These are phyloP conservation scores for Teleogryllus occipitalis DNA, from an alignment of 1,140 invertebrate genomes.

Conservation along the genomic window DNA sequence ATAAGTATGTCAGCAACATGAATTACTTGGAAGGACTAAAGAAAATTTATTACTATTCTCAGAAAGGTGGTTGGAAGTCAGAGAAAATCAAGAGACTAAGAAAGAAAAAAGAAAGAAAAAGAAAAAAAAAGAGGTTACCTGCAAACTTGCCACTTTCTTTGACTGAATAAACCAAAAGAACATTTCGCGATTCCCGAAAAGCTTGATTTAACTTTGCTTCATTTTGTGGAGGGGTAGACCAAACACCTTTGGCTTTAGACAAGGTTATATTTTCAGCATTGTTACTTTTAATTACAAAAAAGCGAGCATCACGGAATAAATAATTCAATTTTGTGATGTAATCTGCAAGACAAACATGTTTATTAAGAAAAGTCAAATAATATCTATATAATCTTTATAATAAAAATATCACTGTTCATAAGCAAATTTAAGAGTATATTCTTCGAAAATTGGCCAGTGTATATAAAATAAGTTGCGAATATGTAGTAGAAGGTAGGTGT, in stretches of 20 bases:
- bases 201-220: constrained; percentile 94
- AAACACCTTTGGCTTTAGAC: constrained; percentile 91
- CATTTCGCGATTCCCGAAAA: constrained; percentile 84
- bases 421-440: too few species aligned
- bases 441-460: too few species aligned
- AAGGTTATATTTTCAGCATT: constrained; percentile 93
- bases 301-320: constrained; percentile 86
- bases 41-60: too few species aligned
- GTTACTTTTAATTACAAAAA: constrained; percentile 97
- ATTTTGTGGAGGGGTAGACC: constrained; percentile 95
- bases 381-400: not conserved
- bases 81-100: not conserved
- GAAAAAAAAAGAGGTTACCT: constrained; percentile 19
- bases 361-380: not conserved
- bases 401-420: not conserved
- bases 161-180: constrained; percentile 92
- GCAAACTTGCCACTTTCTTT: constrained; percentile 92
- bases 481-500: too few species aligned
- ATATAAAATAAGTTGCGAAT: too few species aligned
- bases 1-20: too few species aligned
- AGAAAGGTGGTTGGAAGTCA: not conserved
- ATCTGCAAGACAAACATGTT: constrained; percentile 32
- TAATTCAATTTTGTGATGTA: constrained; percentile 88
- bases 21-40: too few species aligned
- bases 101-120: not conserved